phyloP scores from a whole-genome alignment of 2,888 invertebrate genomes.

The Nomada lathburiana region DNA sequence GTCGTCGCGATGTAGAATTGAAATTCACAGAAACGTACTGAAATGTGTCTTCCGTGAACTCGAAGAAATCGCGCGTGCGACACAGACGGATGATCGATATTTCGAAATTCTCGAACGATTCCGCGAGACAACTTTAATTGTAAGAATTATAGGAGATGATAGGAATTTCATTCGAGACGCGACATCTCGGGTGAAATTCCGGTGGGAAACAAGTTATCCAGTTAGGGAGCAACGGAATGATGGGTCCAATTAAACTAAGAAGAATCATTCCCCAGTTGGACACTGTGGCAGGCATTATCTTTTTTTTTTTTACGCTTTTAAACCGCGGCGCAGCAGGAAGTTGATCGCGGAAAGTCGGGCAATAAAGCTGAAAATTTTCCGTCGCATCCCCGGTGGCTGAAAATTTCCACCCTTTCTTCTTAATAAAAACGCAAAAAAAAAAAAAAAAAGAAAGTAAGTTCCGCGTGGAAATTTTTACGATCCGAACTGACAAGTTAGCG shows the following conservation, averaged over 20 bases:
- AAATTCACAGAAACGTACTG: conserved; percentile 49
- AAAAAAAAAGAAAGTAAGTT: background rate
- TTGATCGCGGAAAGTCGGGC: conserved; percentile 33
- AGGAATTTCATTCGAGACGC: background rate
- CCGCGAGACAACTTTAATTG: background rate
- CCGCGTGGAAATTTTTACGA: conserved; percentile 52
- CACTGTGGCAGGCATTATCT: background rate
- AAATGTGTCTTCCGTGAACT: conserved; percentile 6
- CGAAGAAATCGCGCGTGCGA: conserved; percentile 9
- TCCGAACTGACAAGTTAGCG: conserved; percentile 21
- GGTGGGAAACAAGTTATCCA: conserved; percentile 1
- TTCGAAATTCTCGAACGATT: background rate
- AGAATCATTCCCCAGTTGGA: background rate
- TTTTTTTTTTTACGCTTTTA: background rate
- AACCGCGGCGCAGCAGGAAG: conserved; percentile 9
- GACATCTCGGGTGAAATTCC: background rate
- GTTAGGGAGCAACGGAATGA: background rate
- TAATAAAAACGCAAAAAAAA: background rate
- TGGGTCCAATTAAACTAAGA: conserved; percentile 1
- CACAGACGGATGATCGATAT: background rate
- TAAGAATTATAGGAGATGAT: background rate
- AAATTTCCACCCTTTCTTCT: conserved; percentile 9
- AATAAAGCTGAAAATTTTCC: conserved; percentile 46
- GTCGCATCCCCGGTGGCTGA: background rate
- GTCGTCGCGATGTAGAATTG: conserved; percentile 31